Evolutionary conservation across 1,140 invertebrate species (phyloP).

Genomic region (Solenopsis invicta): DNA sequence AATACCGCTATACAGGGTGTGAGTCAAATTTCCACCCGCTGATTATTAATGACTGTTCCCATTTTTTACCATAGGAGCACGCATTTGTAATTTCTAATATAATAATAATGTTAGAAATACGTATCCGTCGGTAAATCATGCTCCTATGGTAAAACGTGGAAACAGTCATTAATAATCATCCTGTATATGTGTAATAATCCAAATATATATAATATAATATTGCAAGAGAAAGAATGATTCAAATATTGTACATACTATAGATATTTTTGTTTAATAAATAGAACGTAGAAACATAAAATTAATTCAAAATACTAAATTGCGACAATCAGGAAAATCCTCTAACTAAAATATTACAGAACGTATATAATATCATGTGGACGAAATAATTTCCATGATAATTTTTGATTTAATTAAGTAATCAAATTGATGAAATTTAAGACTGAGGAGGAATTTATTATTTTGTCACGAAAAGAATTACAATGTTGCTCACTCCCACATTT

Average conservation of each 20-base stretch:
- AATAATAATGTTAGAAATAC: too few species aligned
- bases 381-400: neutral
- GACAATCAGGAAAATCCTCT: neutral
- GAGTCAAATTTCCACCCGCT: too few species aligned
- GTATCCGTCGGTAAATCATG: too few species aligned
- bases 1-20: neutral
- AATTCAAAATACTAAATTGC: neutral
- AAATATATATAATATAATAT: neutral
- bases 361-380: neutral
- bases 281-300: neutral
- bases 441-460: neutral
- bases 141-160: too few species aligned
- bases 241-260: neutral
- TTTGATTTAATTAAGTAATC: neutral
- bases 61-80: too few species aligned
- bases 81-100: too few species aligned
- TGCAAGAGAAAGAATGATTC: neutral
- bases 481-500: constrained; percentile 5
- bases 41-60: too few species aligned
- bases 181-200: neutral
- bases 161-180: too few species aligned
- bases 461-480: constrained; percentile 17
- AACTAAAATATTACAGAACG: neutral
- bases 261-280: neutral
- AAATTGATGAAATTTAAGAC: neutral